A percentile compares a stretch with the other conserved stretches of the same genome.
Conservation (phyloP, 2,113 vertebrate species). For the Ariopsis seemanni region DNA sequence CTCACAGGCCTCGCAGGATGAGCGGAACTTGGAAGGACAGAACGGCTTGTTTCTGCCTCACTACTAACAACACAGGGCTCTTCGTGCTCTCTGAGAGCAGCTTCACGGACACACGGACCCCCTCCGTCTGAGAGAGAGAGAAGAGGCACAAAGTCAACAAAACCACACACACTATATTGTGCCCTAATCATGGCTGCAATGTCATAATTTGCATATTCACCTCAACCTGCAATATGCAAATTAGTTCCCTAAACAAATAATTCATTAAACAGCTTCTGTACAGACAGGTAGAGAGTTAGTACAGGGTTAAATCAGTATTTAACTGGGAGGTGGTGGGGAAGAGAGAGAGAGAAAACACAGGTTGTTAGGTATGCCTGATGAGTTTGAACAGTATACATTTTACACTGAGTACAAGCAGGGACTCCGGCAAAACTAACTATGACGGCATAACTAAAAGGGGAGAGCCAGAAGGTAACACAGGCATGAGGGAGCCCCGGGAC, state of each 20-base stretch:
- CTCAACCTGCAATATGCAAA: background rate
- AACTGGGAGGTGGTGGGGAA: no score
- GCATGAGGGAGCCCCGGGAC: no score
- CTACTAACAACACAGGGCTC: constrained; percentile 86
- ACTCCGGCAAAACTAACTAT: no score
- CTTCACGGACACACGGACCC: constrained; percentile 88
- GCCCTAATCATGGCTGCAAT: background rate
- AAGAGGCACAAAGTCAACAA: background rate
- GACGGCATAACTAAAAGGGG: no score
- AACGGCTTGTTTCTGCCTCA: constrained; percentile 93
- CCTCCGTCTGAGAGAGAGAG: constrained; percentile 78
- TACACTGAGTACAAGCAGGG: no score
- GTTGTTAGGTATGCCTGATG: no score
- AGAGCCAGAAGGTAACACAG: no score
- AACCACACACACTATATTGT: background rate
- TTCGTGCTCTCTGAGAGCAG: constrained; percentile 77
- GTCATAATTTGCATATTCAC: background rate
- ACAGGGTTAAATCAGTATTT: no score
- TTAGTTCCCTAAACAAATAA: background rate
- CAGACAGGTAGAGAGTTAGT: background rate
- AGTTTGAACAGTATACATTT: no score
- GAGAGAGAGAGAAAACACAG: no score
- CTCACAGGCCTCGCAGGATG: constrained; percentile 94
- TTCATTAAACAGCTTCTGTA: background rate
- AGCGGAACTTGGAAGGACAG: constrained; percentile 96